Evolutionary conservation across 2,888 invertebrate species (phyloP), one percentile per base, ranked within the genome.

Genomic region (Reticulitermes lucifugus): DNA sequence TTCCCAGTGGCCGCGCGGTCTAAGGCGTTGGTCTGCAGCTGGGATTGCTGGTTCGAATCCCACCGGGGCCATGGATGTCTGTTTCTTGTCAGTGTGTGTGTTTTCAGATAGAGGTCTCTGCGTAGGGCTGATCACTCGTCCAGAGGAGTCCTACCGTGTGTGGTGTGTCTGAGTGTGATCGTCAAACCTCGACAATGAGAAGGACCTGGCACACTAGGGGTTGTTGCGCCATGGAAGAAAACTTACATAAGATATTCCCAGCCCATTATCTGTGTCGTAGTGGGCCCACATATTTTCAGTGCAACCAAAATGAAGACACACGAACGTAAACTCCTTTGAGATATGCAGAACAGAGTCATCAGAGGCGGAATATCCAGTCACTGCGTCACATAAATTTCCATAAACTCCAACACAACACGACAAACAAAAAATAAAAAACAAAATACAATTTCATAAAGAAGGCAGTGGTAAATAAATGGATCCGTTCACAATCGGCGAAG

Each of bases 381-480:
- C 25, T 29, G 14, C 29, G 73, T 29, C 73, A 14, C 35, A 73
- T 73, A 73, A 73, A 73, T 41, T 41, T 73, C 12, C 73, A 73
- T 73, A 7, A 73, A 73, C 21, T 41, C 41, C 41, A 73, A 73
- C 41, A 35, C 41, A 73, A 29, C 73, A 73, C 21, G 41, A 73
- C 14, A 41, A 73, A 41, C 35, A 10, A 41, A 21, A 21, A 41
- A 41, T 14, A 73, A 41, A 71, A 35, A 35, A 35, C 35, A 71
- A 71, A n/a, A 29, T 25, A 71, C 60, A 35, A 21, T 73, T 73
- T 41, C 73, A 73, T 73, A 73, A 73, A 73, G 73, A 73, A 73
- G 41, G 3, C 73, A 41, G 73, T 21, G 5, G 21, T 18, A 73
- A 73, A 73, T 35, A 73, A 73, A 73, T 73, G 73, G 35, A 41